A percentile compares a stretch with the other conserved stretches of the same genome.
Conservation (phyloP, 2,113 vertebrate species). For the Macroglossus sobrinus region DNA sequence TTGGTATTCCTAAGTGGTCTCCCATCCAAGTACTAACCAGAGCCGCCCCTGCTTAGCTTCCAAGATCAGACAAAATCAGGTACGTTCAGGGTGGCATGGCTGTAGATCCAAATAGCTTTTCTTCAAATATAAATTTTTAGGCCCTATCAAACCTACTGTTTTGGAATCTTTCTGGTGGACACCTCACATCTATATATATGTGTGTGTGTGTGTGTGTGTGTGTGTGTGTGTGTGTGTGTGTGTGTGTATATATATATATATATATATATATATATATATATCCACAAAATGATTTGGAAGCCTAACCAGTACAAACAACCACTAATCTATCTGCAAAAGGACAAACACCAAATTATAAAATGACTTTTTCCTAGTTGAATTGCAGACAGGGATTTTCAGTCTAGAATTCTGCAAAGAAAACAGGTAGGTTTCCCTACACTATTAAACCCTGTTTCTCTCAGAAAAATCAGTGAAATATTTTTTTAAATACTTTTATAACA, state of each 20-base stretch:
- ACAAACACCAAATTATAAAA: neutral
- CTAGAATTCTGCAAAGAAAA: neutral
- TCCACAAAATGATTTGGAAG: neutral
- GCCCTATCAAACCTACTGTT: neutral
- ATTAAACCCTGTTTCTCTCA: neutral
- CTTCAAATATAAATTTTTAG: neutral
- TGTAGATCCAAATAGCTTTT: neutral
- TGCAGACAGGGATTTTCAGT: neutral
- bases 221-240: too few species aligned
- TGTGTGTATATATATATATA: too few species aligned
- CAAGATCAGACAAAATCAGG: too few species aligned
- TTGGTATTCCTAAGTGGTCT: too few species aligned
- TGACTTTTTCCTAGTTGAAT: neutral
- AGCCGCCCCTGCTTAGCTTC: too few species aligned
- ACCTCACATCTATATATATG: neutral
- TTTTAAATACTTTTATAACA: neutral
- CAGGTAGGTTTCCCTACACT: neutral
- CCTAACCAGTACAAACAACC: neutral
- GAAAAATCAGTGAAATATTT: conserved; percentile 1
- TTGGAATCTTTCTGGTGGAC: neutral
- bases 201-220: too few species aligned
- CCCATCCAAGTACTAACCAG: too few species aligned
- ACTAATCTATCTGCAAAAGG: neutral
- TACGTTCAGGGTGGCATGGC: too few species aligned
- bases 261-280: too few species aligned